Evolutionary conservation across 2,797 vertebrate species (phyloP).

Genomic region (Zenarchopterus dispar): DNA sequence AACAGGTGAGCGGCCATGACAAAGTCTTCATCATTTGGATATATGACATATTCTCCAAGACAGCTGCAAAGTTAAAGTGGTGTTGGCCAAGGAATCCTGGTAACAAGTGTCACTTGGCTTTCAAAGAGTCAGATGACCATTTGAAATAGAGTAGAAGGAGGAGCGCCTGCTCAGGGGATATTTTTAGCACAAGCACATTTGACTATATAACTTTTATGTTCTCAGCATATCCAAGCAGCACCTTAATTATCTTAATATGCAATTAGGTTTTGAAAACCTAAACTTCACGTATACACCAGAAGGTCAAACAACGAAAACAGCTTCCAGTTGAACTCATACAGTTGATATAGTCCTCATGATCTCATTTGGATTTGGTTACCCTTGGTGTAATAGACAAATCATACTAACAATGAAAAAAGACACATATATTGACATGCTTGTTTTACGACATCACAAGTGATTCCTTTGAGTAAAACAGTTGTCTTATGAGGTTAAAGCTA

Average conservation of each 20-base stretch:
- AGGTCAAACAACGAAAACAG: not conserved
- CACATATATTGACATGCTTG: not conserved
- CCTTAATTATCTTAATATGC: not conserved
- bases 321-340: constrained; percentile 3
- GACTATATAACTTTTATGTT: constrained; percentile 35
- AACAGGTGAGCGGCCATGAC: not conserved
- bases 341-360: too few species aligned
- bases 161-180: constrained; percentile 50
- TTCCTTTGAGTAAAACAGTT: not conserved
- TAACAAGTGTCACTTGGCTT: constrained; percentile 67
- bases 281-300: not conserved
- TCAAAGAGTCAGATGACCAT: constrained; percentile 65
- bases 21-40: constrained; percentile 7
- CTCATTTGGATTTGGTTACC: too few species aligned
- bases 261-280: not conserved
- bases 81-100: constrained; percentile 54
- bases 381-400: too few species aligned
- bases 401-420: not conserved
- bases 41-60: constrained; percentile 24
- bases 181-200: constrained; percentile 69
- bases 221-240: constrained; percentile 3
- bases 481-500: not conserved
- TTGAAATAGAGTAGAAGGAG: constrained; percentile 61
- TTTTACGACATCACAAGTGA: too few species aligned
- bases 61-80: constrained; percentile 62